These are phyloP conservation scores for Atherinosoma microstoma DNA, from an alignment of 2,797 vertebrate genomes.

Conservation along the genomic window DNA sequence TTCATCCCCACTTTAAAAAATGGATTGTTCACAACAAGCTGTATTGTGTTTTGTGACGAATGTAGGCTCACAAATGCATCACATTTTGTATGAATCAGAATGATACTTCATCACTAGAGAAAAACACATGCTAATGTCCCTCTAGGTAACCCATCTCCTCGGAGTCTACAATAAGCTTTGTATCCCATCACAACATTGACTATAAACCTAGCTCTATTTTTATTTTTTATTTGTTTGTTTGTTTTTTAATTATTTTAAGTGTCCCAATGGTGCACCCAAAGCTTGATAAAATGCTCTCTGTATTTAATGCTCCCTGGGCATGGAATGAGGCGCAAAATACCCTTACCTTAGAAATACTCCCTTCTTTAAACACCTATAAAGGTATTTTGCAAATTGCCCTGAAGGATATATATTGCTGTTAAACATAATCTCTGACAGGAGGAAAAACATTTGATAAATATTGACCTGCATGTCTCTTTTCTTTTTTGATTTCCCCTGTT, in stretches of 20 bases:
- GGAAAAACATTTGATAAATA: neutral
- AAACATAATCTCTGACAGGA: neutral
- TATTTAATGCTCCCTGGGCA: slow-evolving; percentile 2
- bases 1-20: neutral
- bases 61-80: neutral
- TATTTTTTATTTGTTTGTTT: neutral
- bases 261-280: slow-evolving; percentile 2
- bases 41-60: neutral
- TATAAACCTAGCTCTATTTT: neutral
- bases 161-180: neutral
- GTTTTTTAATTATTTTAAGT: neutral
- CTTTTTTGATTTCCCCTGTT: neutral
- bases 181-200: neutral
- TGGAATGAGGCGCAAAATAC: neutral
- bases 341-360: slow-evolving; percentile 19
- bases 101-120: neutral
- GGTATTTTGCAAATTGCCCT: neutral
- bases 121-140: neutral
- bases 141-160: neutral
- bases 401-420: slow-evolving; percentile 6
- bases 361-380: neutral
- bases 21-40: neutral
- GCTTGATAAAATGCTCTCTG: slow-evolving; percentile 2
- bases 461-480: neutral
- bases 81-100: neutral